Evolutionary conservation across 2,888 invertebrate genomes (phyloP).

Genomic region (Phyllotreta striolata): DNA sequence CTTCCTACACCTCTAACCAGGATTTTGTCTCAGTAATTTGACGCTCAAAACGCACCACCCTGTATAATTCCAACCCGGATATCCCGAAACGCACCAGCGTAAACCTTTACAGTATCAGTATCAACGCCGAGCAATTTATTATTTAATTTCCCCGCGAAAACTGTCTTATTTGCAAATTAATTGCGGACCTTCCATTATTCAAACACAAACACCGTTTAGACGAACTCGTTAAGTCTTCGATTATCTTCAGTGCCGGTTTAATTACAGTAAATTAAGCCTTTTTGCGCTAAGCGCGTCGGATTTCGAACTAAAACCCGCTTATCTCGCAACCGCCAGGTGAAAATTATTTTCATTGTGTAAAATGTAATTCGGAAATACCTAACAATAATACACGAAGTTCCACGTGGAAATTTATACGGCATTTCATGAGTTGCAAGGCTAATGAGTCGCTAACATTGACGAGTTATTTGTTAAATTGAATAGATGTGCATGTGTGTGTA

Average conservation of each 20-base stretch:
- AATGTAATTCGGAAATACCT: background rate
- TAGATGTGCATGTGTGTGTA: too few relatives aligned
- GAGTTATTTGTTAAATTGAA: too few relatives aligned
- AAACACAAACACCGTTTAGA: conserved; percentile 13
- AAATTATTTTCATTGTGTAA: conserved; percentile 6
- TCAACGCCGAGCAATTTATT: conserved; percentile 1
- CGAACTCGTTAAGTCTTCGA: conserved; percentile 12
- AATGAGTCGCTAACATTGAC: too few relatives aligned
- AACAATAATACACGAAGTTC: too few relatives aligned
- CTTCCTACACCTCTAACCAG: too few relatives aligned
- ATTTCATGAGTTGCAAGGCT: too few relatives aligned
- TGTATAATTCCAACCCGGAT: too few relatives aligned
- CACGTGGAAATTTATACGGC: too few relatives aligned
- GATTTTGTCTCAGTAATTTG: background rate
- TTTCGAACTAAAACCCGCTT: background rate
- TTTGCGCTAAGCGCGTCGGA: conserved; percentile 5
- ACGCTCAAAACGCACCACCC: background rate
- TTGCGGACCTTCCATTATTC: conserved; percentile 18
- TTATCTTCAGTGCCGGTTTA: conserved; percentile 20
- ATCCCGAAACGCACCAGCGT: background rate
- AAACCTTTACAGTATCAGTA: background rate
- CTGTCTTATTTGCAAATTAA: conserved; percentile 15
- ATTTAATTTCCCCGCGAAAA: conserved; percentile 11
- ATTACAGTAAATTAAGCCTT: conserved; percentile 19
- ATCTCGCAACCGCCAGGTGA: conserved; percentile 1